phyloP scores from a whole-genome alignment of 1,140 invertebrate genomes.

The Tetramorium alpestre region DNA sequence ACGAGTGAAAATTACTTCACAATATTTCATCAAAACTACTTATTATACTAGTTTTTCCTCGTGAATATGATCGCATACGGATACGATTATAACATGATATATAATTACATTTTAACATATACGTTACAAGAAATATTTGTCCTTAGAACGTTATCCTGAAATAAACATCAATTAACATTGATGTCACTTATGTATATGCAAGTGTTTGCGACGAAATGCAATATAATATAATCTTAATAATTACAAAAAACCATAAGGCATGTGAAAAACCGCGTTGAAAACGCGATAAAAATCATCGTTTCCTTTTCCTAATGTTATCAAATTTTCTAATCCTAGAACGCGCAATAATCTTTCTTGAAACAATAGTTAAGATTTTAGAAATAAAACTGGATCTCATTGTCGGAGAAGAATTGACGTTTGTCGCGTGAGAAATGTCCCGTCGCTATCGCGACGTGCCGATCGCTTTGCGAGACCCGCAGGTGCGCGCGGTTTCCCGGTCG shows the following conservation, averaged over 20 bases:
- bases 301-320: neutral
- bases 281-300: neutral
- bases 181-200: neutral
- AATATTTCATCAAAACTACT: constrained; percentile 20
- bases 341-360: neutral
- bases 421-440: constrained; percentile 8
- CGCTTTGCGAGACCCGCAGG: constrained; percentile 41
- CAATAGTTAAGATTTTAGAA: neutral
- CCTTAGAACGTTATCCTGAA: neutral
- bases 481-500: constrained; percentile 59
- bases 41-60: constrained; percentile 41
- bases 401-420: neutral
- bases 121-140: neutral
- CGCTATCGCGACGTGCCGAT: constrained; percentile 52
- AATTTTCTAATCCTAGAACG: neutral
- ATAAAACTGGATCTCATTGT: neutral
- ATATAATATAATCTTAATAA: neutral
- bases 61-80: neutral
- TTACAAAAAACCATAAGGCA: neutral
- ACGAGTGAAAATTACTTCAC: constrained; percentile 3
- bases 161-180: neutral
- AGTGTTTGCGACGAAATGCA: neutral
- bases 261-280: too few relatives aligned
- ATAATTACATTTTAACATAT: neutral
- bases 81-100: neutral